These are phyloP conservation scores for Thinocorus orbignyianus DNA, from an alignment of 2,113 vertebrate genomes.

Conservation along the genomic window DNA sequence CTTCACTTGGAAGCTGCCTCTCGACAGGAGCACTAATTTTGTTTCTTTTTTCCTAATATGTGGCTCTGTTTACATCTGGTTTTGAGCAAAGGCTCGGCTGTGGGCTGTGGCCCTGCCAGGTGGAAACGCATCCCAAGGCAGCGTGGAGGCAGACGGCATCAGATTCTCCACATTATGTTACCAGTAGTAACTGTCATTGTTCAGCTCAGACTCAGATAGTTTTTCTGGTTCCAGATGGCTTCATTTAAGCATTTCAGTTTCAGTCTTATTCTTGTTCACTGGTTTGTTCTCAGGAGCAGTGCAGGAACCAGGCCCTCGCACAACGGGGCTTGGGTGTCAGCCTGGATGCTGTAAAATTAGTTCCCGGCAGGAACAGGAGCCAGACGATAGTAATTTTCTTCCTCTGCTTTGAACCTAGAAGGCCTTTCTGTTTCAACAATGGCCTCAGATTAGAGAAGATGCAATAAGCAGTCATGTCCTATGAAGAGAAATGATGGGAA, in stretches of 20 bases:
- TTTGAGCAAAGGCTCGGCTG: background rate
- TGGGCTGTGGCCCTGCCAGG: background rate
- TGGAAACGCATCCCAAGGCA: background rate
- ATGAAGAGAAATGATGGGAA: background rate
- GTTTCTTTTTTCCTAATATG: background rate
- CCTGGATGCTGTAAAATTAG: background rate
- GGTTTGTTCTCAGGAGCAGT: background rate
- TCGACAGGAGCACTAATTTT: background rate
- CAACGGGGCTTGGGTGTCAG: accelerated
- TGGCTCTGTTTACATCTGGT: background rate
- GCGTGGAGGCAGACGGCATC: background rate
- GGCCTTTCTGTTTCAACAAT: background rate
- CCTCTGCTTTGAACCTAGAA: background rate
- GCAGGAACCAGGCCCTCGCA: background rate
- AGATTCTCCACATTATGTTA: background rate
- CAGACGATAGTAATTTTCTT: background rate
- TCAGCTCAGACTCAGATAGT: background rate
- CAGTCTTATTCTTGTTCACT: background rate
- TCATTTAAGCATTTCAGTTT: background rate
- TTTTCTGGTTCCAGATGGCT: background rate
- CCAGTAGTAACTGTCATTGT: background rate
- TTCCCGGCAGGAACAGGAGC: background rate
- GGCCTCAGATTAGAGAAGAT: background rate
- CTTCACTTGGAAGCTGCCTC: background rate
- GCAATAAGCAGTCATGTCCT: background rate